phyloP scores from a whole-genome alignment of 2,797 vertebrate species.

The Dendrocincla fuliginosa region DNA sequence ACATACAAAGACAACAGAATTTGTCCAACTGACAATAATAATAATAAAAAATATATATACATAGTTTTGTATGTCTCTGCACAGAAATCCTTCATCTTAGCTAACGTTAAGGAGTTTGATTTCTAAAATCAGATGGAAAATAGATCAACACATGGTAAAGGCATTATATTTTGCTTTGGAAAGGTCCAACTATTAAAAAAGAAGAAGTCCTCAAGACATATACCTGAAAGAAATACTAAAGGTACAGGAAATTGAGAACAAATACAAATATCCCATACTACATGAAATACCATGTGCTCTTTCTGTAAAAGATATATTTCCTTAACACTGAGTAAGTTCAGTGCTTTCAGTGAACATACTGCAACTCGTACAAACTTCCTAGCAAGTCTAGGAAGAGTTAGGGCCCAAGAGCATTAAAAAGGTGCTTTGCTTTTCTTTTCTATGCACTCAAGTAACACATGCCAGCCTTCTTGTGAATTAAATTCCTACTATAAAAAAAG shows the following conservation, averaged over 20 bases:
- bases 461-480: background rate
- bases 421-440: background rate
- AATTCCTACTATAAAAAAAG: background rate
- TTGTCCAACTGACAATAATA: background rate
- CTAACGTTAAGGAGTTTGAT: background rate
- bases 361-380: background rate
- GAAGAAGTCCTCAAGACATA: background rate
- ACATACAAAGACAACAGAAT: background rate
- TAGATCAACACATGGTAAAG: background rate
- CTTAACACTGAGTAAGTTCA: background rate
- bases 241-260: background rate
- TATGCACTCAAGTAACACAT: background rate
- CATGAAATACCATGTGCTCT: background rate
- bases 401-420: background rate
- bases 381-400: background rate
- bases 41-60: background rate
- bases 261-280: background rate
- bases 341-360: background rate
- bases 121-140: background rate
- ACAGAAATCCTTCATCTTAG: background rate
- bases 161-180: background rate
- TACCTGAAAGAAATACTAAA: slow-evolving; percentile 13
- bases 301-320: background rate
- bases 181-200: background rate
- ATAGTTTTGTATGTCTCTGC: background rate